Evolutionary conservation across 2,797 vertebrate genomes (phyloP).

Genomic region (Tragelaphus oryx): DNA sequence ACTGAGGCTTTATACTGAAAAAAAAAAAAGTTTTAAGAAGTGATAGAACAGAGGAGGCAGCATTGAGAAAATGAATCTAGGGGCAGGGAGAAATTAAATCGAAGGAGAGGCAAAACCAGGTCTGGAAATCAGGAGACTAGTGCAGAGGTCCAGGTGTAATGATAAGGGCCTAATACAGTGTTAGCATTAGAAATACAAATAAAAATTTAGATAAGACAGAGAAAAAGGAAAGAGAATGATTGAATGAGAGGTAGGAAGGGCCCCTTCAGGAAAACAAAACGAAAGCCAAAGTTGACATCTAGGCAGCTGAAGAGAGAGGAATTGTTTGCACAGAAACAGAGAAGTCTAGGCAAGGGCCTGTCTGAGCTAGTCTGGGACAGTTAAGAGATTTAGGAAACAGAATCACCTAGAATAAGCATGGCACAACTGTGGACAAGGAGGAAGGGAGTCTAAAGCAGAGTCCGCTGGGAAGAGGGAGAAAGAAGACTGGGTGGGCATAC

Average conservation of each 20-base stretch:
- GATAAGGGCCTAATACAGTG: background rate
- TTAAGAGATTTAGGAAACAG: background rate
- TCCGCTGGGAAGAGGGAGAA: background rate
- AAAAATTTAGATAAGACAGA: background rate
- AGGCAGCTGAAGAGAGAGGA: background rate
- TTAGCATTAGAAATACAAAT: background rate
- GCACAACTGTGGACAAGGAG: background rate
- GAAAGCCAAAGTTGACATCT: background rate
- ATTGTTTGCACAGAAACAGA: background rate
- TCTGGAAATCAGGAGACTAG: background rate
- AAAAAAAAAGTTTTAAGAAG: background rate
- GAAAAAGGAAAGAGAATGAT: background rate
- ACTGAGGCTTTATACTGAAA: background rate
- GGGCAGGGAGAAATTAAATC: background rate
- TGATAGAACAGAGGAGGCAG: background rate
- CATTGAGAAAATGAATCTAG: background rate
- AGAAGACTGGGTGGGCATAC: background rate
- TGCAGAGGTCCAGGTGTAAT: background rate
- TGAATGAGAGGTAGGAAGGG: background rate
- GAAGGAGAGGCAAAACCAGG: background rate
- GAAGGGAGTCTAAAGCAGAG: background rate
- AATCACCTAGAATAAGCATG: background rate
- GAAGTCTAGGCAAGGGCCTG: background rate
- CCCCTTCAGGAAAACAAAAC: background rate
- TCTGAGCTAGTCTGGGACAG: background rate